Evolutionary conservation across 2,113 vertebrate genomes (phyloP).

Genomic region (Chrysemys picta): DNA sequence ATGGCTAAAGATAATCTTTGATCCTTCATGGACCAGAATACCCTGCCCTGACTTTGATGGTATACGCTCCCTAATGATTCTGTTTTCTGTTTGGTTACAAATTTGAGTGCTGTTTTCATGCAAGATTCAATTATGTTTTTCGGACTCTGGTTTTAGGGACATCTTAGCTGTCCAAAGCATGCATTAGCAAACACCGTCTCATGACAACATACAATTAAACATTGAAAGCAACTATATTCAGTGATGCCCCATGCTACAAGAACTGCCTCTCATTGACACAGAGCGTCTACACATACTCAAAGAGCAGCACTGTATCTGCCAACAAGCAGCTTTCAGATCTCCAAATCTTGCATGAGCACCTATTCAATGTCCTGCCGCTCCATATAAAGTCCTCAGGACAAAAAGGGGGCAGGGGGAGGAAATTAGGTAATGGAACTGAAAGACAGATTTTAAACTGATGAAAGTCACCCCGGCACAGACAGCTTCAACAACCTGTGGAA

Average conservation of each 20-base stretch:
- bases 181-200: not conserved
- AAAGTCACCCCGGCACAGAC: not conserved
- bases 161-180: not conserved
- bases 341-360: not conserved
- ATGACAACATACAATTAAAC: not conserved
- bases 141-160: not conserved
- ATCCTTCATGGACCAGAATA: conserved; percentile 56
- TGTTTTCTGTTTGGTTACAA: conserved; percentile 15
- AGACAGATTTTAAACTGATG: not conserved
- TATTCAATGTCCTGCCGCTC: not conserved
- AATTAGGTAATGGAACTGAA: not conserved
- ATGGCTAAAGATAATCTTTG: conserved; percentile 27
- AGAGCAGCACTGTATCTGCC: not conserved
- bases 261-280: not conserved
- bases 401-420: fast-evolving
- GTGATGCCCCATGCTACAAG: not conserved
- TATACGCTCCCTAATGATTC: conserved; percentile 60
- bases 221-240: not conserved
- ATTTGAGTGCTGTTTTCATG: not conserved
- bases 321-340: not conserved
- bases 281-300: not conserved
- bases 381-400: not conserved
- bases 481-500: not conserved
- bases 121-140: not conserved
- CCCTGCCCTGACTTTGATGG: conserved; percentile 57